Conservation (phyloP, 1,140 invertebrate species). For the Heliconius melpomene region DNA sequence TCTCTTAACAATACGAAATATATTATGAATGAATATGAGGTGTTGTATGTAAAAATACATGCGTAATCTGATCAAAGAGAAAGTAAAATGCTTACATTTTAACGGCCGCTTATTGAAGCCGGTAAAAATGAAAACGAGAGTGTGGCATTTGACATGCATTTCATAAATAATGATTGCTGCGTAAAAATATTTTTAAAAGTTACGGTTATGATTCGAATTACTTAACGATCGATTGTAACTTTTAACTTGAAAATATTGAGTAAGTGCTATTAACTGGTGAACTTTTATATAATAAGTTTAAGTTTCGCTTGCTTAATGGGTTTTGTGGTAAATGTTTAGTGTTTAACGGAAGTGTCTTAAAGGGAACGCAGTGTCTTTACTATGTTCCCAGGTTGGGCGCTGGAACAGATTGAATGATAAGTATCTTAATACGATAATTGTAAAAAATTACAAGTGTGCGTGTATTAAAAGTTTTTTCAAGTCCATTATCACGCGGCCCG, state of each 20-base stretch:
- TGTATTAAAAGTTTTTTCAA: constrained; percentile 61
- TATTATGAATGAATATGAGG: constrained; percentile 25
- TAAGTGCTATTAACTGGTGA: constrained; percentile 16
- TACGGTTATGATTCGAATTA: constrained; percentile 33
- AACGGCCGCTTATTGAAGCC: constrained; percentile 50
- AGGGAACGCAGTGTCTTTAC: too few species aligned
- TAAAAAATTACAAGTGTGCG: background rate
- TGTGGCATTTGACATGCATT: constrained; percentile 58
- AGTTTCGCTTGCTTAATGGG: background rate
- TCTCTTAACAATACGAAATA: background rate
- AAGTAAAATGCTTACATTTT: constrained; percentile 58
- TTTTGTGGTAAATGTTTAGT: background rate
- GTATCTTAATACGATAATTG: too few species aligned
- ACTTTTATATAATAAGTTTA: constrained; percentile 20
- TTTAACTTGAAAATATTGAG: constrained; percentile 31
- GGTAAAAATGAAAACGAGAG: constrained; percentile 62
- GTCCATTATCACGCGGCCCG: constrained; percentile 68
- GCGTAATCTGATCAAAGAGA: constrained; percentile 66
- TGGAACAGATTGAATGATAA: too few species aligned
- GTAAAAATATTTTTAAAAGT: constrained; percentile 33
- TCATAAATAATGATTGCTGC: constrained; percentile 45
- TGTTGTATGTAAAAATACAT: constrained; percentile 39
- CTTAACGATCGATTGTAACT: constrained; percentile 26
- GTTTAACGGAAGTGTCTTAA: background rate
- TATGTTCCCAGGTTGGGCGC: too few species aligned